Conservation (phyloP, 2,797 vertebrate genomes). For the Cygnus olor region DNA sequence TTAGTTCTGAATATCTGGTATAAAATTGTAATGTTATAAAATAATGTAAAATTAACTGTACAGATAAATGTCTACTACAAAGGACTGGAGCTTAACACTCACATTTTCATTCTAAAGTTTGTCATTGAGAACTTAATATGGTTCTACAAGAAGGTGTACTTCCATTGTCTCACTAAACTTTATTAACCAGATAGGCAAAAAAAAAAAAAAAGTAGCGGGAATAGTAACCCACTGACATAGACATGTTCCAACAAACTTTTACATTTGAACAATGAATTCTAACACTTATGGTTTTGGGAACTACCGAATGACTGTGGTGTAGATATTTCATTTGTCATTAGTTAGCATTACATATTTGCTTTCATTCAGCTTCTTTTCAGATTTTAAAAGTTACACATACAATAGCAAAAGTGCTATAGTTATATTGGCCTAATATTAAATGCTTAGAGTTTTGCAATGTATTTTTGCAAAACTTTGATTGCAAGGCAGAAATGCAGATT, state of each 20-base stretch:
- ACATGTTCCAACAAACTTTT: neutral
- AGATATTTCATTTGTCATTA: neutral
- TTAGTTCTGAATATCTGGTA: conserved; percentile 47
- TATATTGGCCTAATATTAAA: neutral
- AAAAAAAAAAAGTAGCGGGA: neutral
- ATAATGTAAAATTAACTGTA: conserved; percentile 36
- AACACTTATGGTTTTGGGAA: neutral
- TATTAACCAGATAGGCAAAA: neutral
- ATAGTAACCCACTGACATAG: neutral
- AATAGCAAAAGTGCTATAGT: neutral
- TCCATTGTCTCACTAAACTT: neutral
- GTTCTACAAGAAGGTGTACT: neutral
- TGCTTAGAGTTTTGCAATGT: neutral
- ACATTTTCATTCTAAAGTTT: conserved; percentile 28
- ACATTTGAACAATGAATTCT: neutral
- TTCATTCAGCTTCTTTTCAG: neutral
- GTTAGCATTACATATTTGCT: neutral
- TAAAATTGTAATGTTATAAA: conserved; percentile 46
- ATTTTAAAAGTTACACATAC: neutral
- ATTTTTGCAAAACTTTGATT: neutral
- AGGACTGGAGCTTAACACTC: neutral
- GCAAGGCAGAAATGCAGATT: neutral
- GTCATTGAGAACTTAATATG: neutral
- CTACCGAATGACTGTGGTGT: neutral
- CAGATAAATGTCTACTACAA: conserved; percentile 28